Percentiles rank a stretch among this genome's conserved stretches.
Evolutionary conservation across 37 sponge, comb jelly and placozoan genomes (phyloP).

Genomic region (Crambe crambe): DNA sequence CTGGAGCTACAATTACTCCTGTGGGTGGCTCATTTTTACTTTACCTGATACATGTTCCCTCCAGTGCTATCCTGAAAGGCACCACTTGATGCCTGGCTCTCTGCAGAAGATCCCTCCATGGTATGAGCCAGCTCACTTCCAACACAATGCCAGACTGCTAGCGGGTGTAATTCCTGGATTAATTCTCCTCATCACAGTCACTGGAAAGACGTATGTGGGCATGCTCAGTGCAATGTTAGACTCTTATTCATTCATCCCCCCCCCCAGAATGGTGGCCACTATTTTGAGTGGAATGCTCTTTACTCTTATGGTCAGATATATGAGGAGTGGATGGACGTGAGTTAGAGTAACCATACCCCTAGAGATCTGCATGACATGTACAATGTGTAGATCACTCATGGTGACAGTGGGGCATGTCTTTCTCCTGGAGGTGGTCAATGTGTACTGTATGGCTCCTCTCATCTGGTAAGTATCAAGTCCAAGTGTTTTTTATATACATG

Average conservation of each 20-base stretch:
- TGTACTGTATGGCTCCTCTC: slow-evolving; percentile 69
- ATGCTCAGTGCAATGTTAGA: not conserved
- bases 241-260: not conserved
- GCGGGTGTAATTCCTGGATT: slow-evolving; percentile 54
- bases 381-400: slow-evolving; percentile 12
- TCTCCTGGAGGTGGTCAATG: slow-evolving; percentile 40
- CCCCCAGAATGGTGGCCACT: slow-evolving; percentile 1
- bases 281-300: slow-evolving; percentile 4
- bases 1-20: too few species aligned
- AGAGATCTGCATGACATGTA: not conserved
- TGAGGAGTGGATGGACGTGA: slow-evolving; percentile 11
- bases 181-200: slow-evolving; percentile 45
- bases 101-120: slow-evolving; percentile 46
- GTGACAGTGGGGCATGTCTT: slow-evolving; percentile 29
- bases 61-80: slow-evolving; percentile 12
- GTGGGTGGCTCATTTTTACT: too few species aligned
- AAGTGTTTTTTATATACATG: too few species aligned
- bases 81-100: slow-evolving; percentile 43
- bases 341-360: not conserved
- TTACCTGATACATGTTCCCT: not conserved
- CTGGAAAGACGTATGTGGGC: slow-evolving; percentile 52
- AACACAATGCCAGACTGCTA: slow-evolving; percentile 52
- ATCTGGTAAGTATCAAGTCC: slow-evolving; percentile 69
- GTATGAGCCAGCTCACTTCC: slow-evolving; percentile 53
- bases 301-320: slow-evolving; percentile 10